phyloP scores from a whole-genome alignment of 2,113 vertebrate genomes.

The Centropristis striata region DNA sequence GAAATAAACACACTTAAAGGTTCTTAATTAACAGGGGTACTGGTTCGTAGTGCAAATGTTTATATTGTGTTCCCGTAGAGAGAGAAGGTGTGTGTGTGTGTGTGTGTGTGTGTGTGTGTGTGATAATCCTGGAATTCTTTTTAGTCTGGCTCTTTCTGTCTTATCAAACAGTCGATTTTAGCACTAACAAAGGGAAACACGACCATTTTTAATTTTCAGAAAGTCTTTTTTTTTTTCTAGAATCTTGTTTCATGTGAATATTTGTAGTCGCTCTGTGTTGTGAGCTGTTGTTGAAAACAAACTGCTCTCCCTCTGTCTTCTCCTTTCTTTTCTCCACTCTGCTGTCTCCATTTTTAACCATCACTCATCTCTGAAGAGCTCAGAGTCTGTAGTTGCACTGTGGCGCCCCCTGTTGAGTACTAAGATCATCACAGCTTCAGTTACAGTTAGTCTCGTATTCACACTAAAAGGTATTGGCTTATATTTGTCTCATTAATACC shows the following conservation, averaged over 20 bases:
- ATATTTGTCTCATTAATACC: too few relatives aligned
- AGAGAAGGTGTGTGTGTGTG: slow-evolving; percentile 29
- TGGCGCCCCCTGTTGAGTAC: slow-evolving; percentile 42
- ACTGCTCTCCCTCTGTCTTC: not conserved
- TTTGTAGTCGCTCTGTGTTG: not conserved
- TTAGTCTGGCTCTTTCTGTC: slow-evolving; percentile 39
- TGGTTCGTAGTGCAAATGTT: not conserved
- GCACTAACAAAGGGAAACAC: slow-evolving; percentile 49
- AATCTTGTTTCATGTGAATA: slow-evolving; percentile 5
- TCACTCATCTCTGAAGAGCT: not conserved
- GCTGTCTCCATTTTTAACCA: slow-evolving; percentile 1
- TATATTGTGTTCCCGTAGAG: not conserved
- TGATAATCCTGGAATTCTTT: slow-evolving; percentile 35
- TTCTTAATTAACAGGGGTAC: not conserved
- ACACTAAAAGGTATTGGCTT: too few relatives aligned
- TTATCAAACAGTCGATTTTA: slow-evolving; percentile 65
- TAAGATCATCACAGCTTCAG: not conserved
- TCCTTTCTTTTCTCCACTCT: not conserved
- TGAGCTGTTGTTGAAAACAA: not conserved
- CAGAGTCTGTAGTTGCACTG: slow-evolving; percentile 12
- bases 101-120: slow-evolving; percentile 27
- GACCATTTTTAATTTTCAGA: not conserved
- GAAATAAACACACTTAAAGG: slow-evolving; percentile 10
- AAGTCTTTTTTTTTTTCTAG: not conserved
- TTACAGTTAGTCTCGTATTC: too few relatives aligned